Percentiles rank a stretch among this genome's conserved stretches.
Conservation (phyloP, 1,140 invertebrate genomes). For the Notospermus geniculatus region DNA sequence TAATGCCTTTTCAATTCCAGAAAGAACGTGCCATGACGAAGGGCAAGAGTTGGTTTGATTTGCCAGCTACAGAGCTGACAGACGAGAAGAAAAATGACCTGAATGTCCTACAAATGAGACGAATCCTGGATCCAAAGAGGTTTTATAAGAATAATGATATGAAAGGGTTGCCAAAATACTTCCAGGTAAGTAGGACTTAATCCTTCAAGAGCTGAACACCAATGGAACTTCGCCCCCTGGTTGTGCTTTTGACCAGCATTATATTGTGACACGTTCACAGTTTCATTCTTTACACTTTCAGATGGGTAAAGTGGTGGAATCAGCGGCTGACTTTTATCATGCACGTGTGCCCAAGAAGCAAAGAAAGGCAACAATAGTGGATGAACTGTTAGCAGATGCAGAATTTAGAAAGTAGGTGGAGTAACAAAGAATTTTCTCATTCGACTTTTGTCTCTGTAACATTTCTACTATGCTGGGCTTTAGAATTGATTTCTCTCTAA, state of each 20-base stretch:
- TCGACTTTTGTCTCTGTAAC: background rate
- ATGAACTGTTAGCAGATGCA: slow-evolving; percentile 86
- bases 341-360: slow-evolving; percentile 77
- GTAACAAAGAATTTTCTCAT: background rate
- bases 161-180: slow-evolving; percentile 85
- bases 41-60: slow-evolving; percentile 82
- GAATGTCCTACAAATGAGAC: slow-evolving; percentile 82
- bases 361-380: slow-evolving; percentile 83
- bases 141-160: slow-evolving; percentile 93
- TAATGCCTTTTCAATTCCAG: slow-evolving; percentile 42
- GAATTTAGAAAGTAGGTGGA: slow-evolving; percentile 73
- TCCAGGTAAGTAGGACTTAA: slow-evolving; percentile 80
- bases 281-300: slow-evolving; percentile 30
- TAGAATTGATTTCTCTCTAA: background rate
- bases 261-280: no score
- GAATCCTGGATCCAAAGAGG: slow-evolving; percentile 84
- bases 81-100: slow-evolving; percentile 84
- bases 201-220: no score
- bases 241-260: no score
- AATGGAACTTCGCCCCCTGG: no score
- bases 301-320: slow-evolving; percentile 62
- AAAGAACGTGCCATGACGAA: slow-evolving; percentile 70
- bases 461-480: background rate
- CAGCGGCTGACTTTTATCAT: slow-evolving; percentile 62
- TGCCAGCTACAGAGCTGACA: slow-evolving; percentile 83